These are phyloP conservation scores for Eupithecia insigniata DNA, from an alignment of 2,888 invertebrate genomes.

Conservation along the genomic window DNA sequence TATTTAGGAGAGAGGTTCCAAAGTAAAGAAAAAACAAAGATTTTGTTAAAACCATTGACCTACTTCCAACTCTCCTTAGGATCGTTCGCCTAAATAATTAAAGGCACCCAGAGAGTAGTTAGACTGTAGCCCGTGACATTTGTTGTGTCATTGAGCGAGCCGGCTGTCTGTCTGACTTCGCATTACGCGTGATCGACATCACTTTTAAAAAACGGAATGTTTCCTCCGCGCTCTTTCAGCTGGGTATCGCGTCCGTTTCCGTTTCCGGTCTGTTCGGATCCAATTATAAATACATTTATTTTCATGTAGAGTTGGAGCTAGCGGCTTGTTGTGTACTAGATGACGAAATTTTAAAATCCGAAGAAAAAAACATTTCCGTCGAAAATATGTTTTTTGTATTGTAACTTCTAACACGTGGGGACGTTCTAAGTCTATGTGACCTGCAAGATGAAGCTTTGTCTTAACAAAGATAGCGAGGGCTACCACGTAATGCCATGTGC, in stretches of 20 bases:
- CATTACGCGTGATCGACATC: slow-evolving; percentile 4
- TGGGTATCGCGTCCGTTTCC: slow-evolving; percentile 25
- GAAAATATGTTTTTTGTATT: not conserved
- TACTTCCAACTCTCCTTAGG: slow-evolving; percentile 6
- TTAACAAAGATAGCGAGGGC: not conserved
- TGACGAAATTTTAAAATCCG: too few relatives aligned
- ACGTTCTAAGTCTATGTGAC: not conserved
- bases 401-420: not conserved
- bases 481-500: not conserved
- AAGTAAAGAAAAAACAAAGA: slow-evolving; percentile 5
- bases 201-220: slow-evolving; percentile 15
- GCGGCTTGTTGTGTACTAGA: not conserved
- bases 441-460: not conserved
- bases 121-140: not conserved
- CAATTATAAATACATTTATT: slow-evolving; percentile 35
- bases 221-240: slow-evolving; percentile 21
- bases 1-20: slow-evolving; percentile 2
- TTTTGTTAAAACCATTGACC: slow-evolving; percentile 6
- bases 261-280: slow-evolving; percentile 23
- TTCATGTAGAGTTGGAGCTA: slow-evolving; percentile 19
- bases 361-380: not conserved
- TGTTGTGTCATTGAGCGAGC: not conserved
- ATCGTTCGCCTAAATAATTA: slow-evolving; percentile 8
- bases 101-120: slow-evolving; percentile 3
- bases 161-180: not conserved